These are phyloP conservation scores for Neodiprion virginianus DNA, from an alignment of 1,140 invertebrate species.

Conservation along the genomic window DNA sequence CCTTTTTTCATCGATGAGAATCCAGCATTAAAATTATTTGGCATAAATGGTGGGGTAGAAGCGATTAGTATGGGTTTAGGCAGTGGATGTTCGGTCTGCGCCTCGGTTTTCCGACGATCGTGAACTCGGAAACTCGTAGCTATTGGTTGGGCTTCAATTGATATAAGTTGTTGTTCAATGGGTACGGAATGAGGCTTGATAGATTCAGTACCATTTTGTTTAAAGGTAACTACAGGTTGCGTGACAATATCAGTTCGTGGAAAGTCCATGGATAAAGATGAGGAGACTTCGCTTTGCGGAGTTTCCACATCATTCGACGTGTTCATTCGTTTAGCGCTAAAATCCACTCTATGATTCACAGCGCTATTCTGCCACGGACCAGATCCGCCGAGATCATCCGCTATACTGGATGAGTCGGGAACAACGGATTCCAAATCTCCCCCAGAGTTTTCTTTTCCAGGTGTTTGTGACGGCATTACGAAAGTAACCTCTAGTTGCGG, in stretches of 20 bases:
- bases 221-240: conserved; percentile 53
- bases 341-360: conserved; percentile 44
- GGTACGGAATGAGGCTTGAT: conserved; percentile 32
- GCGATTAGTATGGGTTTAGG: not conserved
- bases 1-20: conserved; percentile 81
- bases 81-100: conserved; percentile 1
- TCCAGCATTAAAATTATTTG: conserved; percentile 63
- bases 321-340: conserved; percentile 48
- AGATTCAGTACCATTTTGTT: conserved; percentile 50
- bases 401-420: conserved; percentile 80
- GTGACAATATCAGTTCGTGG: conserved; percentile 26
- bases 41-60: conserved; percentile 47
- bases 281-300: conserved; percentile 53
- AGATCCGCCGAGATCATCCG: conserved; percentile 67
- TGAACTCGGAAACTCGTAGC: not conserved
- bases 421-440: conserved; percentile 82
- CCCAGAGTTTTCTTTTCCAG: conserved; percentile 81
- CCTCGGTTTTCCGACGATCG: not conserved
- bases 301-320: conserved; percentile 54
- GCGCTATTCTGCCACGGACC: conserved; percentile 38
- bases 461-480: conserved; percentile 81
- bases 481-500: conserved; percentile 88
- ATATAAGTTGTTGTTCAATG: conserved; percentile 7
- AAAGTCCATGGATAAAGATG: conserved; percentile 52
- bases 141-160: not conserved